These are phyloP conservation scores for Cordilura impudica DNA, from an alignment of 2,888 invertebrate species.

Conservation along the genomic window DNA sequence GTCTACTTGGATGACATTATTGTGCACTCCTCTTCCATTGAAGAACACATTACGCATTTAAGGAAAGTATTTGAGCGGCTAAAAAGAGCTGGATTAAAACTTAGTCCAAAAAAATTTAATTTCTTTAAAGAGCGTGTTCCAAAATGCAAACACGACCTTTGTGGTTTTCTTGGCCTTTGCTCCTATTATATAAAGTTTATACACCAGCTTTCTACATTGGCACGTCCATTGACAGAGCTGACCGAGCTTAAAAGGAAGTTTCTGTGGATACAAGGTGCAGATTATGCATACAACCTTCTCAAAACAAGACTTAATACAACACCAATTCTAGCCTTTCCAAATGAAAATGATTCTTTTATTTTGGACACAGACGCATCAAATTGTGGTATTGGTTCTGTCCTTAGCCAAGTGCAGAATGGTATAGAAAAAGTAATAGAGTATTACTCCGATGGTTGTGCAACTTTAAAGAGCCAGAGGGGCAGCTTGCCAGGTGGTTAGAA, in stretches of 20 bases:
- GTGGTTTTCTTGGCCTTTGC: no score
- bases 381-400: conserved; percentile 21
- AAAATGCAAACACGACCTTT: background rate
- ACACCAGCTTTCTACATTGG: no score
- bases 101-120: background rate
- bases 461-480: conserved; percentile 70
- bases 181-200: no score
- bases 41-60: background rate
- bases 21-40: background rate
- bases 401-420: background rate
- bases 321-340: background rate
- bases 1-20: background rate
- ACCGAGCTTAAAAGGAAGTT: background rate
- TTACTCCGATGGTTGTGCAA: conserved; percentile 68
- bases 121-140: background rate
- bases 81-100: background rate
- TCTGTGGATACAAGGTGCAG: background rate
- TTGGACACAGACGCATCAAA: conserved; percentile 38
- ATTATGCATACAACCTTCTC: background rate
- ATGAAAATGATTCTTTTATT: conserved; percentile 2
- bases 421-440: no score
- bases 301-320: background rate
- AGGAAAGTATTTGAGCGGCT: background rate
- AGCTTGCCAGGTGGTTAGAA: conserved; percentile 67
- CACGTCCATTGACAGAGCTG: no score